These are phyloP conservation scores for Proteles cristata DNA, from an alignment of 2,113 vertebrate genomes.

Conservation along the genomic window DNA sequence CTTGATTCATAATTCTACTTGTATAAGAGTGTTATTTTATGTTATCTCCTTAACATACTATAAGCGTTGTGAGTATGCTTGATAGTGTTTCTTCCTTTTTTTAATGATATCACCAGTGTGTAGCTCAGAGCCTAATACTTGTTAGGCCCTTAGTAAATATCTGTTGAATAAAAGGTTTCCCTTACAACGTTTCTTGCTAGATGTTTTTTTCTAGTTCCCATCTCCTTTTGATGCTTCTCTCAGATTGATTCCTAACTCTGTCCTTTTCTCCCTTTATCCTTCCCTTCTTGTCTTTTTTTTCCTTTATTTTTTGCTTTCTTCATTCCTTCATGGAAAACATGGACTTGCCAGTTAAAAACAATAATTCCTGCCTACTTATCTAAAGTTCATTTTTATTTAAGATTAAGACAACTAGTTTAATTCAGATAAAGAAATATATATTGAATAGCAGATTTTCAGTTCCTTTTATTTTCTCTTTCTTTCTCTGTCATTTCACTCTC, in stretches of 20 bases:
- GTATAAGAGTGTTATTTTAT: neutral
- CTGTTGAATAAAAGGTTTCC: neutral
- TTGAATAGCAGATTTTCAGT: neutral
- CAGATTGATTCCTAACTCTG: too few relatives aligned
- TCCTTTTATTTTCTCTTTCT: neutral
- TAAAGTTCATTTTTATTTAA: neutral
- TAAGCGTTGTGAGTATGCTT: neutral
- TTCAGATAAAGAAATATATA: neutral
- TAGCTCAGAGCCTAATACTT: neutral
- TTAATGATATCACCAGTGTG: neutral
- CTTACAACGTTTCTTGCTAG: neutral
- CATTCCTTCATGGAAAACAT: neutral
- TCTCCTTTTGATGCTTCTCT: neutral
- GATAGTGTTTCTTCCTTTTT: neutral
- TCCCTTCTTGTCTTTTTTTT: neutral
- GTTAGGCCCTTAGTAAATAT: neutral
- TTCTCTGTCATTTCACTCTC: neutral
- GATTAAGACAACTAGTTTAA: neutral
- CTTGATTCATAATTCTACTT: conserved; percentile 2
- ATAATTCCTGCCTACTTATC: neutral
- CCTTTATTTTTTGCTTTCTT: neutral
- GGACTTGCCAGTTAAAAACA: neutral
- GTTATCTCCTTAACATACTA: neutral
- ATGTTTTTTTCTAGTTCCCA: neutral
- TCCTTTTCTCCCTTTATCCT: too few relatives aligned